phyloP scores from a whole-genome alignment of 2,113 vertebrate genomes.

The Acrocephalus arundinaceus region DNA sequence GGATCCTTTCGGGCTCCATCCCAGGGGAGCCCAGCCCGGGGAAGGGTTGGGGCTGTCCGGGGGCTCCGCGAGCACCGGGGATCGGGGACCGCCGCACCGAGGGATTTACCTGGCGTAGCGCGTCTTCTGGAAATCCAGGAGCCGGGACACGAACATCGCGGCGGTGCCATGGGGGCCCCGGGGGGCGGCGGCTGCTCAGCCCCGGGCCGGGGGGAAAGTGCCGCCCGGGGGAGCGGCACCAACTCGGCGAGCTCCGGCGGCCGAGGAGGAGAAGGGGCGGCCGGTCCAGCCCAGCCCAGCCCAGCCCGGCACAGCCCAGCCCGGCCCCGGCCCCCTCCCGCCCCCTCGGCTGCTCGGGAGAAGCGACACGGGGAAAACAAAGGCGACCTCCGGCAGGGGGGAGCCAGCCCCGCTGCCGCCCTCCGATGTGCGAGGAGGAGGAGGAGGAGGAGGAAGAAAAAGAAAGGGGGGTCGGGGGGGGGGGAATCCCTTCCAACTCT shows the following conservation, averaged over 20 bases:
- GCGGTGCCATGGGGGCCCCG: slow-evolving; percentile 65
- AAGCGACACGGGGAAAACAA: slow-evolving; percentile 27
- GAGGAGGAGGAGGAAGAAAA: not conserved
- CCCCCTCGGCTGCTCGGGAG: slow-evolving; percentile 9
- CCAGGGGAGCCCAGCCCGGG: not conserved
- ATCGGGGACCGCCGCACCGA: not conserved
- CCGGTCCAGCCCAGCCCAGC: not conserved
- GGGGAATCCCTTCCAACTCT: slow-evolving; percentile 27
- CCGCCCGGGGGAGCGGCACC: not conserved
- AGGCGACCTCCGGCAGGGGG: not conserved
- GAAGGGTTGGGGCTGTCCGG: not conserved
- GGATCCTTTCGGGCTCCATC: not conserved
- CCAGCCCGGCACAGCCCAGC: not conserved
- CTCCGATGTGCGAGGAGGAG: slow-evolving; percentile 5
- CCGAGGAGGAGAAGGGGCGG: not conserved
- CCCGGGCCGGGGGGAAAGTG: not conserved
- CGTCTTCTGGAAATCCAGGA: slow-evolving; percentile 90
- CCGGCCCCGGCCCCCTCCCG: not conserved
- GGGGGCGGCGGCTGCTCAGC: not conserved
- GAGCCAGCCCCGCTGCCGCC: not conserved
- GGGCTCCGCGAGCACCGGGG: not conserved
- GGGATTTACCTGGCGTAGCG: slow-evolving; percentile 85
- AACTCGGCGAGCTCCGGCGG: not conserved
- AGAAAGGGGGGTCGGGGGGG: not conserved
- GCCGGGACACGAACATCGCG: slow-evolving; percentile 70